Base-by-base conservation (phyloP, 2,888 invertebrate species). In the Platycheirus albimanus region DNA sequence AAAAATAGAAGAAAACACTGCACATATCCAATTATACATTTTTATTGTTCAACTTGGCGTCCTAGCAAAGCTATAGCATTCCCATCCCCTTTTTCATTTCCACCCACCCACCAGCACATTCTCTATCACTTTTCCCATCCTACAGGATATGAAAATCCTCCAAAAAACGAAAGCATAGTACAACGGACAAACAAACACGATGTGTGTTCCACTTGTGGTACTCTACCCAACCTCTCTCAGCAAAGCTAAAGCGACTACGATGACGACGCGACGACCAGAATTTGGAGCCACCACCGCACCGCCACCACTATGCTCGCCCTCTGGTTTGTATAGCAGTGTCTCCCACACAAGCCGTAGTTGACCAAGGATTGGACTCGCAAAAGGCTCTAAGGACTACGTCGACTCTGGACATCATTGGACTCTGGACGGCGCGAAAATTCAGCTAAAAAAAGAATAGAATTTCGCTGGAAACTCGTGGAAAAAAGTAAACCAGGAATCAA, bases 1-100 rank as follows among this genome's bases (percentile, higher is more conserved):
- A 72, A 77, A 72, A 83, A 69, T 61, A 72, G 78, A 78, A 83
- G 83, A 78, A 83, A 83, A 83, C 78, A 69, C 78, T 83, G 83
- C 83, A 83, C 83, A 83, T 83, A 83, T 83, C 83, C 83, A 83
- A 83, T 83, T 83, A 83, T 83, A 83, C 78, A 83, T 83, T 83
- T 83, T 83, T 83, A 83, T 83, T 83, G 83, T 83, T 83, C 77
- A 83, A 69, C 83, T 83, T 72, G 72, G 69, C 83, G 72, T 83
- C 64, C 78, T 72, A 74, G 83, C 54, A 54, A 24, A 58, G 61
- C 45, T 19, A 13, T 58, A 58, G 30, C 61, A 58, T 43, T 43
- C 43, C 24, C 58, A 43, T 20, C 41, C 30, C 11, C 7, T 43
- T 15, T 0, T 3, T 47, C 63, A 49, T 54, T 43, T 15, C 20